A percentile compares a stretch with the other conserved stretches of the same genome.
Conservation (phyloP, 2,113 vertebrate genomes). For the Echinops telfairi region DNA sequence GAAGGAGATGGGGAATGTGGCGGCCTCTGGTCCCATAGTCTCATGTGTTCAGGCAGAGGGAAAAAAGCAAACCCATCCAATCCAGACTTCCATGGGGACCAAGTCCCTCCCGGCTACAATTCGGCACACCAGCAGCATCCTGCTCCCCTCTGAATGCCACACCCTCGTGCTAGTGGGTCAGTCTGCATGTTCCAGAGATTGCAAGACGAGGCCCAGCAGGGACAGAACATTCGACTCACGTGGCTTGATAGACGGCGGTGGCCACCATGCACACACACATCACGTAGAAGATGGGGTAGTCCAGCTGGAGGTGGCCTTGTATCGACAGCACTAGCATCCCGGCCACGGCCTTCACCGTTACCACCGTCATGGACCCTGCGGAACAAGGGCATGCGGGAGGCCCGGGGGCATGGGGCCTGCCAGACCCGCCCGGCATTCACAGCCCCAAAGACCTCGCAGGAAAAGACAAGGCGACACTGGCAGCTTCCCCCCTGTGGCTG, state of each 20-base stretch:
- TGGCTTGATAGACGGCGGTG: conserved; percentile 93
- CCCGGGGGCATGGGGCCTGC: not conserved
- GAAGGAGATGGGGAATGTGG: not conserved
- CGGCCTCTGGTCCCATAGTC: fast-evolving
- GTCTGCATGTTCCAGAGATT: not conserved
- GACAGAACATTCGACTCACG: conserved; percentile 86
- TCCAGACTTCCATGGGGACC: not conserved
- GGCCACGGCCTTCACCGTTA: conserved; percentile 95
- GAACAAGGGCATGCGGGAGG: not conserved
- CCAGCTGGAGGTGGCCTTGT: conserved; percentile 92
- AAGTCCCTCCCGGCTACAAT: fast-evolving
- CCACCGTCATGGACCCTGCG: conserved; percentile 94
- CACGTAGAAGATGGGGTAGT: conserved; percentile 96
- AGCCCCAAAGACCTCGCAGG: too few species aligned
- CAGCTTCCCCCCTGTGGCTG: fast-evolving
- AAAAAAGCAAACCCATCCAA: not conserved
- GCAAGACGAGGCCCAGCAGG: not conserved
- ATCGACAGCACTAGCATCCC: conserved; percentile 94
- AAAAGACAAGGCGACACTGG: not conserved
- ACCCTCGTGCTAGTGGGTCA: not conserved
- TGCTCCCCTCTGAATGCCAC: not conserved
- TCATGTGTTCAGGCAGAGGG: not conserved
- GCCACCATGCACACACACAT: conserved; percentile 97
- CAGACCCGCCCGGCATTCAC: not conserved
- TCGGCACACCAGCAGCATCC: too few species aligned